A percentile compares a stretch with the other conserved stretches of the same genome.
These are phyloP conservation scores for Ichneumoninae sp. DNA, from an alignment of 2,888 invertebrate species.

Conservation along the genomic window DNA sequence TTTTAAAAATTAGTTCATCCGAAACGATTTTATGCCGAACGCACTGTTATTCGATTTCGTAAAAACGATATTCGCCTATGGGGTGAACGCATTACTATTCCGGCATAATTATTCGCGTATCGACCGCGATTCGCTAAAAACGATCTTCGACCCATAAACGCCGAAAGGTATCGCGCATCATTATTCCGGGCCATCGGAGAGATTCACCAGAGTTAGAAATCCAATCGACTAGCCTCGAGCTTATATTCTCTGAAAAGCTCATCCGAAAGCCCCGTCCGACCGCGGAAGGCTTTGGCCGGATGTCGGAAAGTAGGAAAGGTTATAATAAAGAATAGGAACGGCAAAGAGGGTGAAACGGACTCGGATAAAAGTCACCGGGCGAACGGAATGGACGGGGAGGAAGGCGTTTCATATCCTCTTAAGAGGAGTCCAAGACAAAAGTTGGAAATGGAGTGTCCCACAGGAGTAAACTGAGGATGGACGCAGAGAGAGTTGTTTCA, in stretches of 20 bases:
- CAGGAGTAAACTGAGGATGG: background rate
- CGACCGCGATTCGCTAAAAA: too few species aligned
- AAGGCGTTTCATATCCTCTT: background rate
- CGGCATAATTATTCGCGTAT: background rate
- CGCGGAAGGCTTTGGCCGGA: background rate
- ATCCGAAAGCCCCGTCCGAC: background rate
- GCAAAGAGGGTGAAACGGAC: background rate
- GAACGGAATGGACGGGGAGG: too few species aligned
- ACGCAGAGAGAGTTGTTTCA: background rate
- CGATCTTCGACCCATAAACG: background rate
- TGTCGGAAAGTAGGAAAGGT: background rate
- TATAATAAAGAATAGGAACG: background rate
- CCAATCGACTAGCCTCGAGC: conserved; percentile 12
- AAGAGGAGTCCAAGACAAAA: background rate
- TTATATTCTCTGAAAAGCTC: conserved; percentile 1
- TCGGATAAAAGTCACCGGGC: too few species aligned
- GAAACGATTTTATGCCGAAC: too few species aligned
- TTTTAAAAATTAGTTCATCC: too few species aligned
- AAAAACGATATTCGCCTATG: background rate
- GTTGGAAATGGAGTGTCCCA: background rate
- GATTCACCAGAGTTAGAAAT: conserved; percentile 24
- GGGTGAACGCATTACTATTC: conserved; percentile 20
- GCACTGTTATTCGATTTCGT: too few species aligned
- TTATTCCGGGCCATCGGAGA: conserved; percentile 45
- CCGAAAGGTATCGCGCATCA: background rate